A percentile compares a stretch with the other conserved stretches of the same genome.
Conservation (phyloP, 2,797 vertebrate genomes). For the Pelobates cultripes region DNA sequence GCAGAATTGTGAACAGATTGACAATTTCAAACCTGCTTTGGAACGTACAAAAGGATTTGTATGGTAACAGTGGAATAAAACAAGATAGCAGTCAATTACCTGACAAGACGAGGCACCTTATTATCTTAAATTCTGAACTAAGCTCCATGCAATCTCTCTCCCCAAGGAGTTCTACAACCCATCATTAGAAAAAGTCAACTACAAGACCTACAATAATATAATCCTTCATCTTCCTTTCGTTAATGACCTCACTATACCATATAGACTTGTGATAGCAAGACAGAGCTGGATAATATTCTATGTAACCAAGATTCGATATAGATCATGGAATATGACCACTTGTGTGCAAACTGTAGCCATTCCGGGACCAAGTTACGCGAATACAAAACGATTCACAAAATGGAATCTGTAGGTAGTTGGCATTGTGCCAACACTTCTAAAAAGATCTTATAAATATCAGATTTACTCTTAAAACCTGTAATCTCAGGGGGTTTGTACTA, state of each 20-base stretch:
- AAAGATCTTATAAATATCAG: too few species aligned
- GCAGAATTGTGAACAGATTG: too few species aligned
- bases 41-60: too few species aligned
- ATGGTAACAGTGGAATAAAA: too few species aligned
- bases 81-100: neutral
- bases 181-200: slow-evolving; percentile 29
- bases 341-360: too few species aligned
- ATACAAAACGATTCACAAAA: too few species aligned
- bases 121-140: slow-evolving; percentile 3
- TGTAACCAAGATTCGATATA: slow-evolving; percentile 34
- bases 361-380: too few species aligned
- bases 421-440: too few species aligned
- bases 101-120: neutral
- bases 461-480: too few species aligned
- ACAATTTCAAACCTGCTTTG: too few species aligned
- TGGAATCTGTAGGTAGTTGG: too few species aligned
- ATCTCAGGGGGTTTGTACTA: too few species aligned
- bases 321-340: neutral
- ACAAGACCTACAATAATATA: slow-evolving; percentile 11
- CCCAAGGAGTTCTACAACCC: slow-evolving; percentile 11
- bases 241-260: slow-evolving; percentile 45
- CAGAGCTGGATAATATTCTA: slow-evolving; percentile 9
- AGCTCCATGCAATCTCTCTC: neutral
- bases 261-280: slow-evolving; percentile 4
- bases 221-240: slow-evolving; percentile 33